Base-by-base conservation (phyloP, 2,113 vertebrate genomes). In the Aldabrachelys gigantea region DNA sequence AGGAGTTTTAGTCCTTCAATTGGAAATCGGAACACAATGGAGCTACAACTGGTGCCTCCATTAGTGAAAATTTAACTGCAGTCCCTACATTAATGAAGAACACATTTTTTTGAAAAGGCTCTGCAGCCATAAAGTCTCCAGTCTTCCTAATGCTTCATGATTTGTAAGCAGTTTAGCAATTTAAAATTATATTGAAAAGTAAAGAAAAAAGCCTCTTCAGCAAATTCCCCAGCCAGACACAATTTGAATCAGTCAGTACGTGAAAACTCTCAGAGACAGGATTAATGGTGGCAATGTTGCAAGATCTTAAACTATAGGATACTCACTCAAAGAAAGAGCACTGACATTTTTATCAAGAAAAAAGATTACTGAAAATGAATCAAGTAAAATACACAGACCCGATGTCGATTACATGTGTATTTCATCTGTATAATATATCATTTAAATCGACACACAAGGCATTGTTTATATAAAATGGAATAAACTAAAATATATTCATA, bases 361-460 rank as follows among this genome's bases (percentile, higher is more conserved):
- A 75, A 1, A 1, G 53, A 2, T 57, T 88, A 78, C 62, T 81
- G 38, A 11, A 53, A 19, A 52, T 35, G 65, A 90, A 59, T 27
- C 1, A 50, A 69, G 47, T 0, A 0, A 59, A 1, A 1, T 1
- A 14, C 2, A 0, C 12, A 0, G 14, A 44, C 44, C 44, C 0
- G 2, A 31, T 1, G 4, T 53, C 27, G 13, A 47, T 44, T 78
- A 21, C 12, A 9, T 1, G 2, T 0, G 1, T 72, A 84, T 54
- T 17, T 53, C 1, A 2, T n/a, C 44, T 6, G 21, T 3, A 14
- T 2, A 81, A 52, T 0, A 14, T 0, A 1, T 54, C 83, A 83
- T 65, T 31, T 50, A 1, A 4, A 75, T 25, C 0, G 1, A 2
- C 1, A 1, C 49, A 12, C 54, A 38, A 89, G 72, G 62, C 24